Percentiles rank a stretch among this genome's conserved stretches.
Evolutionary conservation across 2,113 vertebrate species (phyloP).

Genomic region (Dasyornis broadbenti): DNA sequence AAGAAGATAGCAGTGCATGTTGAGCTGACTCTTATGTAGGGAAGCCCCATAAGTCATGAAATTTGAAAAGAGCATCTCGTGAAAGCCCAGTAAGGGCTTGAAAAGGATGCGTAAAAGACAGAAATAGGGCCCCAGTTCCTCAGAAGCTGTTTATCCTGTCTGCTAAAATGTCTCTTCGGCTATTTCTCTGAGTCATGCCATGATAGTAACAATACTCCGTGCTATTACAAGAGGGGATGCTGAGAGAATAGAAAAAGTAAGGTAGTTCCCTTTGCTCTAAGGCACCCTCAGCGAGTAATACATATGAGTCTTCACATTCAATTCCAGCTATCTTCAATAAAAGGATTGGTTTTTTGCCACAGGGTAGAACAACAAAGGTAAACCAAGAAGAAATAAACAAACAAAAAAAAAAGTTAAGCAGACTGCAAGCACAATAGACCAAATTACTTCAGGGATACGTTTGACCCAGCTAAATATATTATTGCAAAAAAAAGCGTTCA

Average conservation of each 20-base stretch:
- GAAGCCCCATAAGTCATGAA: conserved; percentile 32
- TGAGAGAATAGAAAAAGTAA: conserved; percentile 3
- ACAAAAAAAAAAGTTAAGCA: conserved; percentile 35
- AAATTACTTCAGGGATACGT: neutral
- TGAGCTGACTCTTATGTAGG: neutral
- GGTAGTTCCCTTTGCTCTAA: conserved; percentile 21
- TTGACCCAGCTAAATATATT: conserved; percentile 41
- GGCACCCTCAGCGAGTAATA: conserved; percentile 12
- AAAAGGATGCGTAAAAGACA: conserved; percentile 28
- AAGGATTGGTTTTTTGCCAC: conserved; percentile 46
- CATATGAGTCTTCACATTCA: conserved; percentile 42
- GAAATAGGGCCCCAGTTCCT: conserved; percentile 25
- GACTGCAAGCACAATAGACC: conserved; percentile 25
- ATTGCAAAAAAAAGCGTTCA: neutral
- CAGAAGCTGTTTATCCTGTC: conserved; percentile 34
- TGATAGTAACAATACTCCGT: neutral
- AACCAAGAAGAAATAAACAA: conserved; percentile 21
- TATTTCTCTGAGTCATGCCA: conserved; percentile 43
- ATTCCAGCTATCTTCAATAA: conserved; percentile 59
- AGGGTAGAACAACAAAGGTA: conserved; percentile 39
- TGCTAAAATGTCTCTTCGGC: conserved; percentile 19
- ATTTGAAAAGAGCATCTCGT: conserved; percentile 40
- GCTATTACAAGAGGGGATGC: neutral
- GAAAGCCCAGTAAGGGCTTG: neutral
- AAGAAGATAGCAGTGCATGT: conserved; percentile 11